These are phyloP conservation scores for Istiophorus platypterus DNA, from an alignment of 2,113 vertebrate species.

Conservation along the genomic window DNA sequence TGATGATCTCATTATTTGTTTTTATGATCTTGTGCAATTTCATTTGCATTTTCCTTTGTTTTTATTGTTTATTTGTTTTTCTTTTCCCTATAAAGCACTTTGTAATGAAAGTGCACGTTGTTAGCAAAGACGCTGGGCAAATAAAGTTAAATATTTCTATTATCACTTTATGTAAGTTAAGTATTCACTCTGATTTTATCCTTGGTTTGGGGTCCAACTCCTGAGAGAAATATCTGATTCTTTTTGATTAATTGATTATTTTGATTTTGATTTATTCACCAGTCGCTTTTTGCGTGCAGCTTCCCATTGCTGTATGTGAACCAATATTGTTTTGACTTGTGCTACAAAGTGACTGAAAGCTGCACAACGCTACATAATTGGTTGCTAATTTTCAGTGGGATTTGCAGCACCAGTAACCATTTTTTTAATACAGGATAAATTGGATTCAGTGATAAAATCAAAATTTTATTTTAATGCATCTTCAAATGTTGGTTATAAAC, in stretches of 20 bases:
- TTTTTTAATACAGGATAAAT: not conserved
- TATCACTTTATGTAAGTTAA: not conserved
- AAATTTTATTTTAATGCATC: constrained; percentile 20
- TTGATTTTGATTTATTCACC: constrained; percentile 29
- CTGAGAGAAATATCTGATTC: constrained; percentile 9
- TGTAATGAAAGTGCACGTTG: too few species aligned
- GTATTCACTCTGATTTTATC: not conserved
- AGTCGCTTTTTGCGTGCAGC: constrained; percentile 18
- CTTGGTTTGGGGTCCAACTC: not conserved
- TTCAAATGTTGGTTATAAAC: constrained; percentile 18
- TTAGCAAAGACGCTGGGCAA: too few species aligned
- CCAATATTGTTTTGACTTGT: constrained; percentile 31
- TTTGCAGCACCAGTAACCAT: constrained; percentile 5
- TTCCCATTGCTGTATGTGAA: not conserved
- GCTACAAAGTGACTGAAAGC: constrained; percentile 34
- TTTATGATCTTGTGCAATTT: too few species aligned
- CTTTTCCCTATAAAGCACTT: too few species aligned
- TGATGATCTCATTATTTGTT: too few species aligned
- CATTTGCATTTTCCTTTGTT: too few species aligned
- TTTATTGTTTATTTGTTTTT: too few species aligned
- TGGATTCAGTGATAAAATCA: constrained; percentile 9
- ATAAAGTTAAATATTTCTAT: not conserved
- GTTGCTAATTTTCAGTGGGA: constrained; percentile 11
- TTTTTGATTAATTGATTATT: too few species aligned
- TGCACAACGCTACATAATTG: not conserved